Base-by-base conservation (phyloP, 2,888 invertebrate genomes). In the Mayetiola destructor region DNA sequence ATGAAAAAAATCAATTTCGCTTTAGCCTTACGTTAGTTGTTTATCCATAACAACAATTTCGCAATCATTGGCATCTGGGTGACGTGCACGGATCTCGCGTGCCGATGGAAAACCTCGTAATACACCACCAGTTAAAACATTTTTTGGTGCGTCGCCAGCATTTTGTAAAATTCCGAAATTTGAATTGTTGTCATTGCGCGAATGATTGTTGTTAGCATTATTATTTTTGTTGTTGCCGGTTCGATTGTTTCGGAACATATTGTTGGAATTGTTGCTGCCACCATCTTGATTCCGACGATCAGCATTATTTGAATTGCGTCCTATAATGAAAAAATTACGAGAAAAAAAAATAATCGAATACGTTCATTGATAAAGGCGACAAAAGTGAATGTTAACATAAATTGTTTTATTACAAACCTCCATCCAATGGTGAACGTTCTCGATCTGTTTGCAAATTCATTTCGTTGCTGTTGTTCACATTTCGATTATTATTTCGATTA, bases 31-130 rank as follows among this genome's bases (percentile, higher is more conserved):
- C 91, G 88, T 88, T 56, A 90, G 77, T 8, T 77, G 71, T 69
- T 87, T 85, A 54, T 86, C 84, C 3, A 89, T 84, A 3, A 91
- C 89, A 64, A 93, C 88, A 57, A 93, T 90, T 74, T 92, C 91
- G 69, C 91, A 90, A 68, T 93, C 92, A 68, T 91, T 89, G 12
- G 55, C 55, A 55, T 30, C 20, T 36, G 55, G 53, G 18, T 53
- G 18, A 9, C 18, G 27, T 2, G 30, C 53, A 14, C 53, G 53
- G 4, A 53, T 29, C 30, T 30, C 29, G 12, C 30, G 53, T 3
- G 30, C 30, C 10, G 40, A 32, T 16, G 23, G 16, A 16, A 16
- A 56, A 2, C 35, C 30, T 16, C 12, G n/a, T 21, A 55, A 30
- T 10, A 39, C 21, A 27, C 39, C 36, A 27, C 36, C 36, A 40